Conservation (phyloP, 2,888 invertebrate genomes). For the Oscheius sp. region DNA sequence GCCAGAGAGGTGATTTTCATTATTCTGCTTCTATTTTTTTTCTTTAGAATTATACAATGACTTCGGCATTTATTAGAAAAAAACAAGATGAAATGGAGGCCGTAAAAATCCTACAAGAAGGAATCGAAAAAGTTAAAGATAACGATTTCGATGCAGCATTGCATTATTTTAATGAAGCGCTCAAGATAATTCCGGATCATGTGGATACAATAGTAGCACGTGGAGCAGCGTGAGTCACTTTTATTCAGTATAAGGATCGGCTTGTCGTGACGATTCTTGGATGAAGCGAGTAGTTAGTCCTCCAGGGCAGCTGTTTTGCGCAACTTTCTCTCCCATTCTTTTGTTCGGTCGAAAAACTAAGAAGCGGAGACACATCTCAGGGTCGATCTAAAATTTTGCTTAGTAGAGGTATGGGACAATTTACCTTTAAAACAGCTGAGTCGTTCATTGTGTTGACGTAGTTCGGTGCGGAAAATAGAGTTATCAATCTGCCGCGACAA, state of each 20-base stretch:
- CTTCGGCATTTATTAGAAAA: conserved; percentile 19
- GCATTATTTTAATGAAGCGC: conserved; percentile 84
- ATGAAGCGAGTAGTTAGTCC: not conserved
- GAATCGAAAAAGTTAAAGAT: conserved; percentile 17
- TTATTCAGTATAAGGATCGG: not conserved
- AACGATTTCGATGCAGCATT: conserved; percentile 6
- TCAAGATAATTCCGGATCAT: conserved; percentile 88
- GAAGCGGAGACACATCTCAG: conserved; percentile 4
- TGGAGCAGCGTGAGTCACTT: conserved; percentile 79
- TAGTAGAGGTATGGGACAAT: too few species aligned
- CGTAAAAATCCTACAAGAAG: not conserved
- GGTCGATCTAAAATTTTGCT: conserved; percentile 2
- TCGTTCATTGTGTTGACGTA: conserved; percentile 54
- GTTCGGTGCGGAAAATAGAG: conserved; percentile 97
- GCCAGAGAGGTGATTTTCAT: not conserved
- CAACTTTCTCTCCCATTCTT: too few species aligned
- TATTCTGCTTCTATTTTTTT: not conserved
- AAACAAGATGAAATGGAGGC: conserved; percentile 23
- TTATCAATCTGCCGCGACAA: conserved; percentile 95
- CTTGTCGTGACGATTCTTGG: not conserved
- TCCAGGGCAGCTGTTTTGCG: too few species aligned
- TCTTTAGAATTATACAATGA: conserved; percentile 12
- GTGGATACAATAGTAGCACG: conserved; percentile 90
- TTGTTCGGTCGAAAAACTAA: conserved; percentile 18
- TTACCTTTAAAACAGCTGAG: conserved; percentile 18